Evolutionary conservation across 2,888 invertebrate genomes (phyloP).

Genomic region (Leptinotarsa rubiginosa): DNA sequence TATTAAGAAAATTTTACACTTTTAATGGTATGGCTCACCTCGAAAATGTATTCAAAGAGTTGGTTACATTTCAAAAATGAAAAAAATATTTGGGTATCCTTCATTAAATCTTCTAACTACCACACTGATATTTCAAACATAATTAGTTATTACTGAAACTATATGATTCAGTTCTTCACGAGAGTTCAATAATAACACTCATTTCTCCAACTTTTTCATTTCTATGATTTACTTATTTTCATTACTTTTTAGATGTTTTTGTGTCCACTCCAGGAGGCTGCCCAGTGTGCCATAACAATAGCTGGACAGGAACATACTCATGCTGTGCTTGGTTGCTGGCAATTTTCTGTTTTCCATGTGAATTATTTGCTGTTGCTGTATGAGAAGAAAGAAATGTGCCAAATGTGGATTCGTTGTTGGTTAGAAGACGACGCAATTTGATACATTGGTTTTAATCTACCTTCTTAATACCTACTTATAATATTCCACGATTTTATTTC

Average conservation of each 20-base stretch:
- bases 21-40: too few species aligned
- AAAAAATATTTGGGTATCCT: too few species aligned
- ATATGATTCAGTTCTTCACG: too few species aligned
- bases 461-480: neutral
- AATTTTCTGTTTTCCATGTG: slow-evolving; percentile 44
- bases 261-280: slow-evolving; percentile 27
- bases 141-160: too few species aligned
- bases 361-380: slow-evolving; percentile 48
- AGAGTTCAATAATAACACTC: too few species aligned
- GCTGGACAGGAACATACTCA: slow-evolving; percentile 40
- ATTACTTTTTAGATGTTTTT: neutral
- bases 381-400: slow-evolving; percentile 47
- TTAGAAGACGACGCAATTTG: slow-evolving; percentile 7
- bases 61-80: too few species aligned
- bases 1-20: too few species aligned
- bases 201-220: neutral
- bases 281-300: slow-evolving; percentile 42
- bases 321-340: slow-evolving; percentile 44
- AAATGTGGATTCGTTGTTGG: slow-evolving; percentile 45
- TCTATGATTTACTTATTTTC: neutral
- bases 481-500: neutral
- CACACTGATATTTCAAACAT: too few species aligned
- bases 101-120: too few species aligned
- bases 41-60: too few species aligned
- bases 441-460: neutral